phyloP scores from a whole-genome alignment of 1,140 invertebrate genomes.

The Neuroterus valhalla region DNA sequence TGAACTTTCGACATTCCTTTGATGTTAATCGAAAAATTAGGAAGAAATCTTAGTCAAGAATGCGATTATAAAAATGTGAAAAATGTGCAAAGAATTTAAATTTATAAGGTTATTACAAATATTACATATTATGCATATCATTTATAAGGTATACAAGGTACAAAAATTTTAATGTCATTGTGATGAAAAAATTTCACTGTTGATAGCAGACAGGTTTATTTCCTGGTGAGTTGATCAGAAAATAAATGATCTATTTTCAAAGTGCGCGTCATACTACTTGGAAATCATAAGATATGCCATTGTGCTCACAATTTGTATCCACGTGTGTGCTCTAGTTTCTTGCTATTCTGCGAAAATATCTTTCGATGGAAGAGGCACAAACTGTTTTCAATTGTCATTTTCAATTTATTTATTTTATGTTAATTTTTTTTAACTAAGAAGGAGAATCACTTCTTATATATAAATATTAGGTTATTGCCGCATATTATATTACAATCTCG shows the following conservation, averaged over 20 bases:
- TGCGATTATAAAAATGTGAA: too few species aligned
- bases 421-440: too few species aligned
- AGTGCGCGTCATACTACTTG: constrained; percentile 41
- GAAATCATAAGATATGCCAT: constrained; percentile 16
- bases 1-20: too few species aligned
- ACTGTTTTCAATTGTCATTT: too few species aligned
- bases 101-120: too few species aligned
- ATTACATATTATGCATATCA: not conserved
- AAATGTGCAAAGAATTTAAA: too few species aligned
- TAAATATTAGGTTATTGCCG: too few species aligned
- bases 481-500: not conserved
- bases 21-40: too few species aligned
- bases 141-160: not conserved
- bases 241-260: constrained; percentile 63
- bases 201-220: constrained; percentile 61
- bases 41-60: too few species aligned
- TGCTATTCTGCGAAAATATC: not conserved
- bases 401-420: too few species aligned
- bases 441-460: too few species aligned
- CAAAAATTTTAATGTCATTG: not conserved
- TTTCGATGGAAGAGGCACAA: too few species aligned
- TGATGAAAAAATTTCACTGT: not conserved
- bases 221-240: constrained; percentile 50
- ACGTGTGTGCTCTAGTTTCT: constrained; percentile 6
- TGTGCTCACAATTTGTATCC: constrained; percentile 8